Percentiles rank a stretch among this genome's conserved stretches.
These are phyloP conservation scores for Antennarius maculatus DNA, from an alignment of 2,797 vertebrate species.

Conservation along the genomic window DNA sequence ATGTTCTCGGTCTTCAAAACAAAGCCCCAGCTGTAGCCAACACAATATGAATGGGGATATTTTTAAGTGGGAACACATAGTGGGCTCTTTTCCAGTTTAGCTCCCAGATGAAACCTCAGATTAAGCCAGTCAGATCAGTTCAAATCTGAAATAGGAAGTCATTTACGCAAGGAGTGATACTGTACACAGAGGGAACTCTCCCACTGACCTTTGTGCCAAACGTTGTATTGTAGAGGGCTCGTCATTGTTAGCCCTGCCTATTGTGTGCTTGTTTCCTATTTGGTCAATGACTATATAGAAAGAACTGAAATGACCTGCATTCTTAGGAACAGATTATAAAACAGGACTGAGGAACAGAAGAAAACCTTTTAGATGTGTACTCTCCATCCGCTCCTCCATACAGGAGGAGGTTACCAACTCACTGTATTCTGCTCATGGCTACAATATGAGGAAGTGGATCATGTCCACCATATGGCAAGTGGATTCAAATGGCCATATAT, in stretches of 20 bases:
- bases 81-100: constrained; percentile 49
- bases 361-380: background rate
- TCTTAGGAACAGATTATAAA: constrained; percentile 35
- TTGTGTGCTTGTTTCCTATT: constrained; percentile 75
- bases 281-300: constrained; percentile 49
- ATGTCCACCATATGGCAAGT: background rate
- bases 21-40: constrained; percentile 63
- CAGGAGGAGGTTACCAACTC: background rate
- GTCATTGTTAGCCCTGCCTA: constrained; percentile 69
- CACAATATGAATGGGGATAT: constrained; percentile 65
- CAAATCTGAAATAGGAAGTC: constrained; percentile 34
- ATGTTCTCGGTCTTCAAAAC: constrained; percentile 60
- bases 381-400: background rate
- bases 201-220: constrained; percentile 46
- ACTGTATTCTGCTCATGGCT: constrained; percentile 14
- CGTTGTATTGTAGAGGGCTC: constrained; percentile 9
- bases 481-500: constrained; percentile 11
- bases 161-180: constrained; percentile 15
- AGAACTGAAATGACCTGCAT: constrained; percentile 45
- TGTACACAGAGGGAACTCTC: constrained; percentile 29
- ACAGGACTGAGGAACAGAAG: constrained; percentile 15
- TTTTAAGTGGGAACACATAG: constrained; percentile 64
- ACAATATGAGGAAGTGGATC: constrained; percentile 44
- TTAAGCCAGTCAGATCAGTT: constrained; percentile 32
- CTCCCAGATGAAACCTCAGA: constrained; percentile 47